Evolutionary conservation across 2,888 invertebrate genomes (phyloP).

Genomic region (Ochropleura leucogaster): DNA sequence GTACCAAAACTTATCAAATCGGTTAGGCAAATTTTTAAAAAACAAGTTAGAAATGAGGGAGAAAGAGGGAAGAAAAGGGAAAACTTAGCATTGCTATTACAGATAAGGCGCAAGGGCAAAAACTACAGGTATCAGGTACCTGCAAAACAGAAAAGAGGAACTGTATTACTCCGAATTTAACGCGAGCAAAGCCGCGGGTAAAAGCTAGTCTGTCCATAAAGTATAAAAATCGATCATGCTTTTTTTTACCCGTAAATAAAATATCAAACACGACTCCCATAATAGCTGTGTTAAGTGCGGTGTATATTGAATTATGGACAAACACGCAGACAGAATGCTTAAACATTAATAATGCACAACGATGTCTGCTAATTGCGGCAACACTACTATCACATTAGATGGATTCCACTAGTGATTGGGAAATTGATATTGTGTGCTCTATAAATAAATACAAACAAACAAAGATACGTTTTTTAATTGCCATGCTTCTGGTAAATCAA

Average conservation of each 20-base stretch:
- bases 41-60: no score
- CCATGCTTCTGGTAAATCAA: background rate
- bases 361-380: conserved; percentile 28
- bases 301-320: conserved; percentile 24
- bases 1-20: no score
- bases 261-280: background rate
- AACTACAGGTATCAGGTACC: no score
- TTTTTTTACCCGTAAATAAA: background rate
- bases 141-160: no score
- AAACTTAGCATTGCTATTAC: no score
- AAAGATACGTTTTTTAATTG: background rate
- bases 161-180: no score
- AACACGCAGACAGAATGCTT: background rate
- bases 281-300: background rate
- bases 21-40: no score
- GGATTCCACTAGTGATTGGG: conserved; percentile 4
- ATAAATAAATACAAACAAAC: background rate
- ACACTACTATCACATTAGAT: conserved; percentile 40
- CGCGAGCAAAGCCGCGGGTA: no score
- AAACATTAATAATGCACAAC: conserved; percentile 40
- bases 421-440: background rate
- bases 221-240: background rate
- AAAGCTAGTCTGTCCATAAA: no score
- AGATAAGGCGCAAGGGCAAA: no score
- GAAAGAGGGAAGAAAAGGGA: no score